Evolutionary conservation across 2,113 vertebrate species (phyloP), one percentile per base, ranked within the genome.

Genomic region (Thymallus thymallus): DNA sequence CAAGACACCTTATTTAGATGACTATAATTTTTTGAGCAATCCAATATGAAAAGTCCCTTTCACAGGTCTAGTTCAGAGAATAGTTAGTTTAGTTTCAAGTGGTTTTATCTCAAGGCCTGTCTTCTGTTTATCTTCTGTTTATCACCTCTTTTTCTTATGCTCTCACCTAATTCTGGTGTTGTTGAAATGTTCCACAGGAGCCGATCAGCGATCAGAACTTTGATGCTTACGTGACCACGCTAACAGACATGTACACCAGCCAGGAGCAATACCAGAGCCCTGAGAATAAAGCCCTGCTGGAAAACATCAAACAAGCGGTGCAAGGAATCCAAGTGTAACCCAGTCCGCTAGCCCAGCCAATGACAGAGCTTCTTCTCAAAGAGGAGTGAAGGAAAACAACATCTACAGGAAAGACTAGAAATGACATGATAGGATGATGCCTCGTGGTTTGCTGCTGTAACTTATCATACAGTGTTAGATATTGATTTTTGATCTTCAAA

Each of bases 261-360:
- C 96, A 98, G 91, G 98, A 99, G 79, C 97, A 96, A 93, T 99
- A 98, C 94, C 98, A 99, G 95, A 98, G 95, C 89, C 95, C 96
- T 63, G 97, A 99, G 93, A 99, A 98, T 95, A 99, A 99, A 94
- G 95, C 94, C 86, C 94, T 99, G 90, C 92, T 99, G 94, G 98
- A 99, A 93, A 99, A 97, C 91, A 98, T 99, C 93, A 99, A 99
- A 91, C 97, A 99, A 93, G 96, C 98, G 84, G 98, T 99, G 84
- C 96, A 98, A 95, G 97, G 97, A 88, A 99, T 99, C 91, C 97
- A 98, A 93, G 98, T 98, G 90, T 99, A 96, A 94, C 91, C 87
- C 48, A 51, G 56, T n/a, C 56, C n/a, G 88, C 89, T 18, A 51
- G 48, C 16, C 87, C 86, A 87, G 89, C 90, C 80, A 88, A 90